A percentile compares a stretch with the other conserved stretches of the same genome.
Conservation (phyloP, 2,888 invertebrate species). For the Boloria selene region DNA sequence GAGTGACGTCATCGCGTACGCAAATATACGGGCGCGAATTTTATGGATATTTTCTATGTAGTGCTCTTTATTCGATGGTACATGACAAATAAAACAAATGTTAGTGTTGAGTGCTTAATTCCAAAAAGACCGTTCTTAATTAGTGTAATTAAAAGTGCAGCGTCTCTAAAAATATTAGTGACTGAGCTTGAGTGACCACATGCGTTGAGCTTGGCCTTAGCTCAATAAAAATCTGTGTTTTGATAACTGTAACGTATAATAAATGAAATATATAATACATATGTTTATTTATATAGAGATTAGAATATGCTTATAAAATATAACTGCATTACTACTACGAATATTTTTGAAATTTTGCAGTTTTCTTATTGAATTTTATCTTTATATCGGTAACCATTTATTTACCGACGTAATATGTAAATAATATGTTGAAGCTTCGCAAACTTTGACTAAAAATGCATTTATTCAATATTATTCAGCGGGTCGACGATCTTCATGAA, state of each 20-base stretch:
- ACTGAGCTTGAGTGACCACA: conserved; percentile 26
- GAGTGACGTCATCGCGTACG: conserved; percentile 41
- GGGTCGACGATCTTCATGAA: neutral
- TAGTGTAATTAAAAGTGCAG: conserved; percentile 38
- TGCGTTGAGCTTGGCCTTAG: conserved; percentile 23
- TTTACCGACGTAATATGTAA: no score
- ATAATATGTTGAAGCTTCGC: no score
- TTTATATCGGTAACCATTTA: no score
- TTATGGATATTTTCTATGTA: neutral
- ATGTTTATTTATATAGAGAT: no score
- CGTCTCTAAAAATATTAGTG: conserved; percentile 43
- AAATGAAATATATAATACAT: no score
- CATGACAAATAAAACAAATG: conserved; percentile 12
- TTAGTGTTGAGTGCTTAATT: conserved; percentile 33
- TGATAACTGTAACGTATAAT: neutral
- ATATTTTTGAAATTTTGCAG: no score
- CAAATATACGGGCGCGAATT: conserved; percentile 1
- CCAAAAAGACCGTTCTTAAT: conserved; percentile 45
- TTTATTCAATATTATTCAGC: neutral
- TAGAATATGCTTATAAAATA: no score
- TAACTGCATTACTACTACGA: no score
- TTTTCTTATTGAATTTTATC: no score
- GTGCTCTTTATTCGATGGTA: neutral
- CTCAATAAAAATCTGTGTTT: conserved; percentile 18
- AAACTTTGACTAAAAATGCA: neutral